Evolutionary conservation across 2,888 invertebrate species (phyloP), one percentile per base, ranked within the genome.

Genomic region (Dione vanillae): DNA sequence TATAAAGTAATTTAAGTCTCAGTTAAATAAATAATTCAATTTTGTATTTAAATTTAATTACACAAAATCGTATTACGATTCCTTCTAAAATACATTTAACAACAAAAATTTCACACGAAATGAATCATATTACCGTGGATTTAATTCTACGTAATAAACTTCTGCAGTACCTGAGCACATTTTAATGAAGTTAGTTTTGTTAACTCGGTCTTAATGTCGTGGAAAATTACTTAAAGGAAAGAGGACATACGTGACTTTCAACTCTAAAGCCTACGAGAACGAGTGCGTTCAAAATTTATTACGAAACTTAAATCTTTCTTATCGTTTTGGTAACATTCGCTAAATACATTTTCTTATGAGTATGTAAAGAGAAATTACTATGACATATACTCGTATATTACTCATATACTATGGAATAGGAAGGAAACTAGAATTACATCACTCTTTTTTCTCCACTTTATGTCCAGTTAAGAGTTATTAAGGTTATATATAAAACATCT

Each of bases 161-260:
- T 52, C 20, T 0, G 40, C 11, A 58, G 41, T 40, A 58, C 14
- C 52, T 65, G 37, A 49, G 49, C 49, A 56, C 45, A 43, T 59
- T 59, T 58, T 68, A 71, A 71, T 68, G 65, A 71, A 68, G 52
- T 68, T 71, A 68, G 27, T 61, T 68, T 43, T 54, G 52, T 45
- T n/a, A 61, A 43, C 27, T 61, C 43, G 43, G 6, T 27, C 59
- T 61, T 61, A 64, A 64, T 64, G 62, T 64, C 14, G 62, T 49
- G 43, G 43, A 49, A 65, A 66, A 69, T 72, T 67, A 67, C 58
- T 59, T 59, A 59, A 62, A 61, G n/a, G 6, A 61, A 37, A 43
- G n/a, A 59, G 59, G 41, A 59, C 59, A 61, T 27, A 37, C 54
- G 54, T 54, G 54, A 54, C 54, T 54, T 49, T 45, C n/a, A 16